Evolutionary conservation across 2,888 invertebrate genomes (phyloP).

Genomic region (Andrena minutula): DNA sequence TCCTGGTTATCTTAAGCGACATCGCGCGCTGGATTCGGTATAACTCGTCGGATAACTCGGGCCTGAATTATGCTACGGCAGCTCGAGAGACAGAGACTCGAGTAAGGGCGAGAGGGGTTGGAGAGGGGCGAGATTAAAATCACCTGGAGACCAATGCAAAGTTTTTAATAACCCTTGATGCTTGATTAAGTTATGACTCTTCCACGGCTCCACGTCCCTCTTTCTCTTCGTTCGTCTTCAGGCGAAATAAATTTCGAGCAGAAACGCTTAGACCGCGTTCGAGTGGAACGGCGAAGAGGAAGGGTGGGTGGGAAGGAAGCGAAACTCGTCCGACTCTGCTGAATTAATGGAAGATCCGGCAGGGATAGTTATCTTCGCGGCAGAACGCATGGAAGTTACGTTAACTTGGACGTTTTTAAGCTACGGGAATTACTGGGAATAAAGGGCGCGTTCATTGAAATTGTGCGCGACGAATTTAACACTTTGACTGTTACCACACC

Average conservation of each 20-base stretch:
- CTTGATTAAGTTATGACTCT: slow-evolving; percentile 79
- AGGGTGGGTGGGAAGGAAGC: slow-evolving; percentile 30
- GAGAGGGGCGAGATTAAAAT: slow-evolving; percentile 78
- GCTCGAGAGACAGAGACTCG: slow-evolving; percentile 32
- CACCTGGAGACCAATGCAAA: slow-evolving; percentile 77
- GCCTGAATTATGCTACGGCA: slow-evolving; percentile 72
- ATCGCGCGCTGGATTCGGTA: slow-evolving; percentile 79
- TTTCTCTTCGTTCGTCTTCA: slow-evolving; percentile 46
- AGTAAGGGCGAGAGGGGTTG: slow-evolving; percentile 42
- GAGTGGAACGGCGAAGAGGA: slow-evolving; percentile 51
- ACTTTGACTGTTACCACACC: no score
- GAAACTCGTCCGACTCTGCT: slow-evolving; percentile 62
- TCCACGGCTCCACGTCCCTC: slow-evolving; percentile 56
- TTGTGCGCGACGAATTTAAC: slow-evolving; percentile 28
- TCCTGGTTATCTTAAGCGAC: slow-evolving; percentile 79
- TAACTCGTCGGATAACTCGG: slow-evolving; percentile 77
- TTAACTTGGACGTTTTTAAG: slow-evolving; percentile 46
- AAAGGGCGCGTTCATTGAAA: slow-evolving; percentile 29
- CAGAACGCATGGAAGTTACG: slow-evolving; percentile 45
- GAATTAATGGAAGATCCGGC: slow-evolving; percentile 67
- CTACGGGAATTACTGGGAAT: slow-evolving; percentile 41
- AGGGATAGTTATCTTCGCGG: slow-evolving; percentile 54
- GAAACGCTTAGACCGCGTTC: slow-evolving; percentile 61
- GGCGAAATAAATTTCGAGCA: slow-evolving; percentile 67
- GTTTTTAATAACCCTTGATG: slow-evolving; percentile 82